Conservation (phyloP, 2,113 vertebrate genomes). For the Chiloscyllium plagiosum region DNA sequence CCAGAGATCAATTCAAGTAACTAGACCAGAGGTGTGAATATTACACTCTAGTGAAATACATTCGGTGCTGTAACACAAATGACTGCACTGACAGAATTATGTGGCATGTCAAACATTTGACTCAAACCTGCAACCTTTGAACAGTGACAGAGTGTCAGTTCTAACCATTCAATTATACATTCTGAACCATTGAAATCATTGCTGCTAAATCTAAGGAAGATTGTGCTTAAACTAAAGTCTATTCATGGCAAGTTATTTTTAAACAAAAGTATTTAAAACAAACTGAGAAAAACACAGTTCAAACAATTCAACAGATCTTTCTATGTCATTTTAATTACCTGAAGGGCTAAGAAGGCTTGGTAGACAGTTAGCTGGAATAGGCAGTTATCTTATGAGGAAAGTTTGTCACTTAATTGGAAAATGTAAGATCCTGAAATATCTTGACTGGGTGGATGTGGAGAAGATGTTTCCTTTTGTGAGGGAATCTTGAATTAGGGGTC, state of each 20-base stretch:
- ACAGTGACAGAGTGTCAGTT: conserved; percentile 36
- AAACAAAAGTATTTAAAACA: neutral
- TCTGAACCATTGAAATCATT: conserved; percentile 41
- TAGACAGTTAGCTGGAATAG: no score
- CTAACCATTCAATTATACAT: conserved; percentile 43
- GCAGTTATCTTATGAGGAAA: no score
- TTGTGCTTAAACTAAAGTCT: neutral
- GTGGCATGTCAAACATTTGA: conserved; percentile 47
- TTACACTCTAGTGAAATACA: conserved; percentile 43
- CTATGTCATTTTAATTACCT: neutral
- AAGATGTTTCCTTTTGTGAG: no score
- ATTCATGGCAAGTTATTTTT: neutral
- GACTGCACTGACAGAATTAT: conserved; percentile 44
- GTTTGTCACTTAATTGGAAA: no score
- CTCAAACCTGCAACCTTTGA: conserved; percentile 43
- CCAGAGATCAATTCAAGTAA: conserved; percentile 41
- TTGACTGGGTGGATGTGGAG: no score
- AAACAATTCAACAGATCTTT: neutral
- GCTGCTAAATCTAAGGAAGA: neutral
- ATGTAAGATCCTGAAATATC: no score
- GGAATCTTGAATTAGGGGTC: no score
- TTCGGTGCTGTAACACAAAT: conserved; percentile 43
- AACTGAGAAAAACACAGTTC: neutral
- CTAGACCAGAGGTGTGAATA: conserved; percentile 48
- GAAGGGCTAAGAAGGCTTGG: neutral